These are phyloP conservation scores for Dynastes grantii DNA, from an alignment of 2,888 invertebrate species.

Conservation along the genomic window DNA sequence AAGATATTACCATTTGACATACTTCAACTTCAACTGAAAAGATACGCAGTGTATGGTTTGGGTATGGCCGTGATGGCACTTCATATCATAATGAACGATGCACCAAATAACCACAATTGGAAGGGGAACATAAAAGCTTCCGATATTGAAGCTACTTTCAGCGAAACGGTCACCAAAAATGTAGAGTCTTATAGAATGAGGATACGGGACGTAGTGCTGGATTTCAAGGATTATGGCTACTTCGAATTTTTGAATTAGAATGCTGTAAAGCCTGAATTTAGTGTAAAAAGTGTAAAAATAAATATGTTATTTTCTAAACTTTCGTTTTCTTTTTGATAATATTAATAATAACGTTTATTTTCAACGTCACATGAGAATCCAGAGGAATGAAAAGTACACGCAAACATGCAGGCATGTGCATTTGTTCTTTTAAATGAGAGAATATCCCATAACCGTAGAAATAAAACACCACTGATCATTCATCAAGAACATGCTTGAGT, in stretches of 20 bases:
- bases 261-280: neutral
- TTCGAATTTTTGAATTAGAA: slow-evolving; percentile 51
- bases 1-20: slow-evolving; percentile 61
- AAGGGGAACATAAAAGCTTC: slow-evolving; percentile 46
- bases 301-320: neutral
- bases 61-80: slow-evolving; percentile 59
- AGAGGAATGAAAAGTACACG: too few species aligned
- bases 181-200: slow-evolving; percentile 54
- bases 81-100: slow-evolving; percentile 59
- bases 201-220: slow-evolving; percentile 54
- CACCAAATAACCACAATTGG: slow-evolving; percentile 57
- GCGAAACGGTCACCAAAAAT: slow-evolving; percentile 51
- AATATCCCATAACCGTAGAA: too few species aligned
- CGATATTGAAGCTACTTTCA: slow-evolving; percentile 51
- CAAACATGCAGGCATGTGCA: too few species aligned
- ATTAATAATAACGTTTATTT: too few species aligned
- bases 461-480: too few species aligned
- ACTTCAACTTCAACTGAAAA: slow-evolving; percentile 60
- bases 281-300: slow-evolving; percentile 6
- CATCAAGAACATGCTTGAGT: too few species aligned
- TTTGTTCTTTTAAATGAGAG: too few species aligned
- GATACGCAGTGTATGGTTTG: slow-evolving; percentile 60
- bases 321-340: too few species aligned
- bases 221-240: slow-evolving; percentile 54
- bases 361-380: too few species aligned